A percentile compares a stretch with the other conserved stretches of the same genome.
Conservation (phyloP, 2,888 invertebrate genomes). For the Lithophane semibrunnea region DNA sequence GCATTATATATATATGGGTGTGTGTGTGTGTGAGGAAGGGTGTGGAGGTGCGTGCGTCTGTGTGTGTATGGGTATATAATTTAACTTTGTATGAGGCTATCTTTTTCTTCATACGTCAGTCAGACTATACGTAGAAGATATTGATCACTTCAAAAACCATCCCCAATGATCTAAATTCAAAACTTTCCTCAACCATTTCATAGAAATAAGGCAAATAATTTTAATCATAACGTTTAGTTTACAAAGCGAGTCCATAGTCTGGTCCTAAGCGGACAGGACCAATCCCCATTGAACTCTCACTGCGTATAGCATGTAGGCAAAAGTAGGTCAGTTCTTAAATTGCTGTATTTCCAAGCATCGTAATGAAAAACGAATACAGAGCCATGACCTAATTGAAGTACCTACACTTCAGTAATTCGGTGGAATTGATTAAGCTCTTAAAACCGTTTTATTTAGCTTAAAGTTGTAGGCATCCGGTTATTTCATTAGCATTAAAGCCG, state of each 20-base stretch:
- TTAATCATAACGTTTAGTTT: constrained; percentile 13
- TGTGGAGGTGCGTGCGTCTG: too few relatives aligned
- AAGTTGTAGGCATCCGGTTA: not conserved
- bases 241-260: constrained; percentile 15
- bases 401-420: constrained; percentile 18
- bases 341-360: constrained; percentile 35
- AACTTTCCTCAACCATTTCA: constrained; percentile 7
- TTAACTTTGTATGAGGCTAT: too few relatives aligned
- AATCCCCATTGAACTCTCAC: constrained; percentile 35
- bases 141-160: not conserved
- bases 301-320: not conserved
- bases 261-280: constrained; percentile 35
- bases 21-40: too few relatives aligned
- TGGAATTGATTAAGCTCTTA: constrained; percentile 21
- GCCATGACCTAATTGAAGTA: constrained; percentile 21
- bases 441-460: constrained; percentile 13
- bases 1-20: too few relatives aligned
- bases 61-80: too few relatives aligned
- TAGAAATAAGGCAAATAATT: constrained; percentile 6
- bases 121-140: too few relatives aligned
- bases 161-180: constrained; percentile 7
- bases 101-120: too few relatives aligned
- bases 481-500: too few relatives aligned
- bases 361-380: constrained; percentile 27
- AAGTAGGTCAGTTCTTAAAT: constrained; percentile 43